These are phyloP conservation scores for Callipepla squamata DNA, from an alignment of 2,113 vertebrate genomes.

Conservation along the genomic window DNA sequence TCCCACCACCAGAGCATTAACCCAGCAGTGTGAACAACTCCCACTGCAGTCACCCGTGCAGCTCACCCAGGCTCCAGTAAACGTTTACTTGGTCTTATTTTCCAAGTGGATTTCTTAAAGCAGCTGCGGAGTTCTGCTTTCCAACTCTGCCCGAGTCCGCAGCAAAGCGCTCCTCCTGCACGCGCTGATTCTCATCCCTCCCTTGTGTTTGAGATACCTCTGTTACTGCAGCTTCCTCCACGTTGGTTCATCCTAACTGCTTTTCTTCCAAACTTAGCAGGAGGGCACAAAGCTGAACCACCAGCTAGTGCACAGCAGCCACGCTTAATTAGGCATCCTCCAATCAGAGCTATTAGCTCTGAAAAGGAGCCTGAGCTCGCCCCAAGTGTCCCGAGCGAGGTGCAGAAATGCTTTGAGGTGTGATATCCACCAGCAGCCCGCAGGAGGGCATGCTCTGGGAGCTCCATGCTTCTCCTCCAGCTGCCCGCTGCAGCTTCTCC, in stretches of 20 bases:
- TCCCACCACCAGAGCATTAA: background rate
- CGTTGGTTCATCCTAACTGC: background rate
- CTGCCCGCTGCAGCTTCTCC: background rate
- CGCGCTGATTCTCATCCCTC: fast-evolving
- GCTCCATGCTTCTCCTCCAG: too few species aligned
- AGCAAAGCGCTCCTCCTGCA: background rate
- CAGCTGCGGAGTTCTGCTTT: background rate
- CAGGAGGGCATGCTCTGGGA: background rate
- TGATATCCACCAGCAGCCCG: background rate
- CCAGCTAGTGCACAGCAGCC: background rate
- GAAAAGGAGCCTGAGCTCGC: background rate
- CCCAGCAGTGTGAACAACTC: background rate
- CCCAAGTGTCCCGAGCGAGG: background rate
- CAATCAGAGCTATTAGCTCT: background rate
- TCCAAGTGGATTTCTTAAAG: background rate
- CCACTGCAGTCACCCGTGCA: background rate
- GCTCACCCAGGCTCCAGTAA: background rate
- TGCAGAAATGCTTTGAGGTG: fast-evolving
- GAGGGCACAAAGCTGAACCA: background rate
- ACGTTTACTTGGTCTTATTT: slow-evolving; percentile 16
- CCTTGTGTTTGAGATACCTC: background rate
- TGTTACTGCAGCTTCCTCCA: background rate
- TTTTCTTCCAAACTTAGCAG: background rate
- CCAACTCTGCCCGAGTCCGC: background rate
- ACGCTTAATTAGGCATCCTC: background rate